These are phyloP conservation scores for Rhadinocentrus ornatus DNA, from an alignment of 2,797 vertebrate genomes.

Conservation along the genomic window DNA sequence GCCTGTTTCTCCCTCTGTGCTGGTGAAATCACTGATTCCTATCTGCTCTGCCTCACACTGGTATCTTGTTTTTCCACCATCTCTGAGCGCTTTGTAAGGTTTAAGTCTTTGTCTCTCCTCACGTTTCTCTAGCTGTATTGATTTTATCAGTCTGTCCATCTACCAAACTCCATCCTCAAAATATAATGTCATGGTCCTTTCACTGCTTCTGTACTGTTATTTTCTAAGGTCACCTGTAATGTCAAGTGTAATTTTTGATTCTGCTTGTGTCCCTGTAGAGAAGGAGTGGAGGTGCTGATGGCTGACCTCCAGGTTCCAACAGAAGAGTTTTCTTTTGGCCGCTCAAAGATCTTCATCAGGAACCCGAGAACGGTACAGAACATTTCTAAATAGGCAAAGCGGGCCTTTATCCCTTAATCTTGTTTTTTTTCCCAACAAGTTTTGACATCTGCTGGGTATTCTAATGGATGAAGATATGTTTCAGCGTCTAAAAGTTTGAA, in stretches of 20 bases:
- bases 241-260: conserved; percentile 28
- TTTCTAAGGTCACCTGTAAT: conserved; percentile 32
- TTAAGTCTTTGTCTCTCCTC: conserved; percentile 19
- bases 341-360: conserved; percentile 99
- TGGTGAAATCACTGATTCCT: conserved; percentile 48
- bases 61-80: conserved; percentile 35
- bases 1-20: conserved; percentile 36
- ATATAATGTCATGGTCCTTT: background rate
- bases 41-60: conserved; percentile 42
- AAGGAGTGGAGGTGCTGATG: conserved; percentile 94
- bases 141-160: background rate
- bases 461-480: conserved; percentile 18
- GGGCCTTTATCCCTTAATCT: background rate
- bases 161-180: background rate
- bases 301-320: conserved; percentile 86
- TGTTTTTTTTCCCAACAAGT: background rate
- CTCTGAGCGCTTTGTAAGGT: conserved; percentile 27
- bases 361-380: conserved; percentile 94
- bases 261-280: conserved; percentile 78
- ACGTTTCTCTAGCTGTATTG: conserved; percentile 15
- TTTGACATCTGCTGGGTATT: conserved; percentile 29
- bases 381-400: background rate
- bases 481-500: conserved; percentile 32
- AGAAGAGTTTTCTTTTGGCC: conserved; percentile 94
- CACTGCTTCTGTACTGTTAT: background rate